Percentiles rank a stretch among this genome's conserved stretches.
Evolutionary conservation across 2,797 vertebrate genomes (phyloP).

Genomic region (Cuculus canorus): DNA sequence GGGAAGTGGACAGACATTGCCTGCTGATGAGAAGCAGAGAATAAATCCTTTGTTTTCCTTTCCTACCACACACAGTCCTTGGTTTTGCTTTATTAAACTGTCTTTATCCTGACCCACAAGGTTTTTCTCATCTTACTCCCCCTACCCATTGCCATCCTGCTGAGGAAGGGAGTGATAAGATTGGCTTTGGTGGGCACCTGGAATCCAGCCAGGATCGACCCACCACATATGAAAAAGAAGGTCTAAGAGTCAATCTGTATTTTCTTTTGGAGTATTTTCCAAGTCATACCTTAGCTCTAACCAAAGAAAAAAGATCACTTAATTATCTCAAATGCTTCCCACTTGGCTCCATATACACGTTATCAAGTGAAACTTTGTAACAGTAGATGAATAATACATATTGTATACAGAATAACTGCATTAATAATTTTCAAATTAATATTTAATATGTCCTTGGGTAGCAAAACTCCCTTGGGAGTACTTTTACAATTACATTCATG

Average conservation of each 20-base stretch:
- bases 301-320: neutral
- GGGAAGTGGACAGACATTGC: too few species aligned
- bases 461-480: neutral
- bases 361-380: neutral
- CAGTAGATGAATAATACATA: neutral
- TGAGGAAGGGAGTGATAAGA: too few species aligned
- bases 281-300: neutral
- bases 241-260: neutral
- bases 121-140: too few species aligned
- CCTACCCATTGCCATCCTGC: too few species aligned
- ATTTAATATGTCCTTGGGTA: neutral
- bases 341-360: neutral
- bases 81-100: too few species aligned
- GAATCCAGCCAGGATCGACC: too few species aligned
- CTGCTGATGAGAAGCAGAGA: too few species aligned
- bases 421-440: neutral
- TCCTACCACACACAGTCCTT: too few species aligned
- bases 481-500: neutral
- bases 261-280: neutral
- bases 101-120: too few species aligned
- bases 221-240: neutral
- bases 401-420: neutral
- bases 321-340: neutral
- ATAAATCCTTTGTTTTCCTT: too few species aligned
- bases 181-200: too few species aligned